Conservation (phyloP, 2,113 vertebrate species). For the Hylia prasina region DNA sequence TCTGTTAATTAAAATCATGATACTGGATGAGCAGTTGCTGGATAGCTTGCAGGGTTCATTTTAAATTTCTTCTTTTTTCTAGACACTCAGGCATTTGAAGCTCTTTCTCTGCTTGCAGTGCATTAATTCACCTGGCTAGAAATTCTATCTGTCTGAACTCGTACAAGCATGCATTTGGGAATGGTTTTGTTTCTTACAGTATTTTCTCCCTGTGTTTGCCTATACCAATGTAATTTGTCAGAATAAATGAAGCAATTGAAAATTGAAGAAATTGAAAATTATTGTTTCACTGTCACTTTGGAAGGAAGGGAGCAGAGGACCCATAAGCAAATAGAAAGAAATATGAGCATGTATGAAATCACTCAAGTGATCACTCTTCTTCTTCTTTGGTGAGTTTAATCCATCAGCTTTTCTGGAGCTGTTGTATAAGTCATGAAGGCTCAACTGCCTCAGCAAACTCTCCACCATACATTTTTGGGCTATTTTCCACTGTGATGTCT, state of each 20-base stretch:
- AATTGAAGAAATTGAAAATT: no score
- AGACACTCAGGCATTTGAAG: background rate
- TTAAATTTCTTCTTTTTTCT: background rate
- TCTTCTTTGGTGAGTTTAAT: background rate
- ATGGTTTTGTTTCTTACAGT: background rate
- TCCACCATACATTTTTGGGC: background rate
- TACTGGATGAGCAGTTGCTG: background rate
- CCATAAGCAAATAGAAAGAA: background rate
- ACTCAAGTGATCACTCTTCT: background rate
- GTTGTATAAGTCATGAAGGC: background rate
- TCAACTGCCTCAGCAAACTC: background rate
- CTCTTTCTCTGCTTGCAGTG: background rate
- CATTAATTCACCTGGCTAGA: slow-evolving; percentile 8
- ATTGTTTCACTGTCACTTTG: background rate
- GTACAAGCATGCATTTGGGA: background rate
- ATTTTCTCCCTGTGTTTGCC: background rate
- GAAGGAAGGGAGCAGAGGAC: background rate
- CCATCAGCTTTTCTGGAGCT: background rate
- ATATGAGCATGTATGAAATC: background rate
- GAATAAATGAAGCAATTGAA: background rate
- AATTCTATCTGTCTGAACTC: background rate
- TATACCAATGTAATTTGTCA: background rate
- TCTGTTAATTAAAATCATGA: slow-evolving; percentile 29
- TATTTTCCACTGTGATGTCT: background rate
- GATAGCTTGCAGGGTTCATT: background rate